Evolutionary conservation across 2,888 invertebrate genomes (phyloP), one percentile per base, ranked within the genome.

Genomic region (Ichneumon xanthorius): DNA sequence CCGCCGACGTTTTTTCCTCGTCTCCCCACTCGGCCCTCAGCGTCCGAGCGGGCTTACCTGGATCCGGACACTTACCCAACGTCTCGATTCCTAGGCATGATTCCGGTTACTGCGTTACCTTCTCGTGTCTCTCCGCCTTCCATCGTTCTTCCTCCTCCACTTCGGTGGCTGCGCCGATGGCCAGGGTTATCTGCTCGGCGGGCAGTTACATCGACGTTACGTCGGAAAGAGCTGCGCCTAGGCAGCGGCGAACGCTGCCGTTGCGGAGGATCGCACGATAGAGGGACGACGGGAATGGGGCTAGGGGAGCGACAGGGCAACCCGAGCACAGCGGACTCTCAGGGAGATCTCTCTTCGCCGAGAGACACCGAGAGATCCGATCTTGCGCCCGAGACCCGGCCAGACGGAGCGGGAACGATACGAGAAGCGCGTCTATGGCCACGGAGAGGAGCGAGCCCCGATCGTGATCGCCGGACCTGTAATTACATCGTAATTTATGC

Each of bases 401-500:
- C 45, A 45, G 89, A 89, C 88, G 89, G 87, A 82, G 77, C 78
- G 68, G 68, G 68, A 84, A 70, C 72, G 65, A 79, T 45, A 75
- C 61, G 77, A 61, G 77, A 63, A 78, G 50, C 80, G 65, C 80
- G 80, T 86, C 77, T 67, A 68, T 86, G 19, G 19, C 80, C 75
- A 72, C 11, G 45, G 16, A 45, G 77, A 76, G 70, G 19, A 68
- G 48, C 63, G 86, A 86, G 82, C 80, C 58, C 88, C 89, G 91
- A 92, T 93, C 92, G 90, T 90, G 93, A 93, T 93, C 92, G 90
- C 88, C 91, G 87, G 89, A 90, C 92, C 92, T 92, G 92, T 92
- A 93, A 93, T 93, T 93, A 93, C 92, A 91, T 92, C 92, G 92
- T 93, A 92, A 92, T 93, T 93, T 93, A 93, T 93, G 93, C 92